Evolutionary conservation across 2,797 vertebrate species (phyloP), one percentile per base, ranked within the genome.

Genomic region (Alauda arvensis): DNA sequence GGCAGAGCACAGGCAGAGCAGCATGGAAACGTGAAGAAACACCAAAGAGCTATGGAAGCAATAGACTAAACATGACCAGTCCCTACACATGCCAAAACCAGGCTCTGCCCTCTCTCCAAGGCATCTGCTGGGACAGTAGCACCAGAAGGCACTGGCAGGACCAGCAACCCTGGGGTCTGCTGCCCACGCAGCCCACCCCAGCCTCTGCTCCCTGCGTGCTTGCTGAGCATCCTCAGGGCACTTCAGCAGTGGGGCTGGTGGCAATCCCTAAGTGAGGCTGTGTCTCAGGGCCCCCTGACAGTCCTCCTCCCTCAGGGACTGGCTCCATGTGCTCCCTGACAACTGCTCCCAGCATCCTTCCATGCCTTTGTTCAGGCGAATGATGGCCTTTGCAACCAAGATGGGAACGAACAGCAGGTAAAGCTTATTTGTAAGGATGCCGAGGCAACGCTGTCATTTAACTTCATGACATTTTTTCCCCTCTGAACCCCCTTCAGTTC

Each of bases 371-470:
- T 93, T 91, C 31, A n/a, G 40, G 85, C 79, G 91, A 95, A 92
- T 91, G 63, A 94, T 79, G 75, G 88, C 77, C 75, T 89, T 92
- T 79, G 67, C 87, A 92, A 40, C 37, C 77, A 76, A 75, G 78
- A 91, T 75, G 74, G 86, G 87, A 94, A 91, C 0, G n/a, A 95
- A 90, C 92, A 95, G 94, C 90, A 95, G 92, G 90, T 94, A 95
- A 87, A 89, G 72, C 79, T 78, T 83, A 90, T 88, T 94, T 90
- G 87, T 78, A 94, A 92, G 81, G 83, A 94, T 66, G 86, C 86
- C 26, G n/a, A 94, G 92, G 79, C 86, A 90, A 93, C 88, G n/a
- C 83, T 77, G 85, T 46, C 68, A 94, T 92, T 95, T 94, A 92
- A 92, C 82, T 86, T 89, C 20, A 4, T 80, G 91, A 75, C 92